Evolutionary conservation across 92 coral and sea anemone species (phyloP).

Genomic region (Epizoanthus illoricatus): DNA sequence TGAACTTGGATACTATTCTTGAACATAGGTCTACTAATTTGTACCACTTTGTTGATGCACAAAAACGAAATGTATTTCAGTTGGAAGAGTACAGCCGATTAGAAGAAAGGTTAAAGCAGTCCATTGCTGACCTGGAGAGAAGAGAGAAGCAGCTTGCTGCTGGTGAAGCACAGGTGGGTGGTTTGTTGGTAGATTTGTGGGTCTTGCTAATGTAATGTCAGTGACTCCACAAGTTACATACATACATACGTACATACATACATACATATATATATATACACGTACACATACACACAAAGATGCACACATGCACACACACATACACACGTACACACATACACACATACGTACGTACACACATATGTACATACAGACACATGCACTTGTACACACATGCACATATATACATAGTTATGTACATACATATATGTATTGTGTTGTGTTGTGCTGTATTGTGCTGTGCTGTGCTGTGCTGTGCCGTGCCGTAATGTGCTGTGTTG

Average conservation of each 20-base stretch:
- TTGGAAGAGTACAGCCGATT: slow-evolving; percentile 87
- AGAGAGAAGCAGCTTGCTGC: slow-evolving; percentile 80
- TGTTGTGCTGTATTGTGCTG: no score
- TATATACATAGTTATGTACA: not conserved
- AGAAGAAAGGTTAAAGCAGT: slow-evolving; percentile 82
- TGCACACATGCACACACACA: not conserved
- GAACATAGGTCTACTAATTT: no score
- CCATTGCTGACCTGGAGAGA: slow-evolving; percentile 85
- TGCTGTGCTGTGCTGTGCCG: no score
- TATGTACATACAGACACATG: not conserved
- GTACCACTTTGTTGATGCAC: no score
- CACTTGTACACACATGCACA: not conserved
- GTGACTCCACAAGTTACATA: not conserved
- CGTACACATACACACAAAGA: not conserved
- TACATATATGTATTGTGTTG: not conserved
- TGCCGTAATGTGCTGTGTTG: no score
- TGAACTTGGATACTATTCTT: no score
- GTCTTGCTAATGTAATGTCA: not conserved
- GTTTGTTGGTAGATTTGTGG: not conserved
- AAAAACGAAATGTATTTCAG: slow-evolving; percentile 28
- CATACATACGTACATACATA: not conserved
- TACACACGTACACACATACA: not conserved
- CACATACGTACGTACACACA: not conserved
- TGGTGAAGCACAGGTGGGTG: slow-evolving; percentile 70
- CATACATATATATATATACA: no score